Conservation (phyloP, 1,140 invertebrate genomes). For the Bombus terrestris region DNA sequence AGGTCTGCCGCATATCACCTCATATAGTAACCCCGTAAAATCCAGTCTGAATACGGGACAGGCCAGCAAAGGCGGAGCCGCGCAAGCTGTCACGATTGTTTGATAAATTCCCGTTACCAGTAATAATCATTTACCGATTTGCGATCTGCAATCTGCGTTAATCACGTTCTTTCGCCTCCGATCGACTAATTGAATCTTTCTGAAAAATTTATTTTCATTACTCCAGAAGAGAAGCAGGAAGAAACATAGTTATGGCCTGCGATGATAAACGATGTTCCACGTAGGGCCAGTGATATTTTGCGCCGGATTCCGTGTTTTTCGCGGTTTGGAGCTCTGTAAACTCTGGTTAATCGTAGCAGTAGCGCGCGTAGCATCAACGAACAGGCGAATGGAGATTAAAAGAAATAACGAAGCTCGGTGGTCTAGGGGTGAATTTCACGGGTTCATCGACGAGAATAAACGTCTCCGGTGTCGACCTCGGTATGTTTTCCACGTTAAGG, state of each 20-base stretch:
- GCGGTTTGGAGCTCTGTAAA: too few species aligned
- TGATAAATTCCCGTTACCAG: constrained; percentile 34
- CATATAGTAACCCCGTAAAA: constrained; percentile 39
- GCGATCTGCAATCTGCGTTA: not conserved
- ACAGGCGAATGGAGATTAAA: not conserved
- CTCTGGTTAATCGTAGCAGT: too few species aligned
- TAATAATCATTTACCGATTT: not conserved
- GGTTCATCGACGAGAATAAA: not conserved
- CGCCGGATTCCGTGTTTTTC: not conserved
- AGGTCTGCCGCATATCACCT: constrained; percentile 22
- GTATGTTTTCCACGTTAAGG: constrained; percentile 7
- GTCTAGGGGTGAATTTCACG: not conserved
- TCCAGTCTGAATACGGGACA: constrained; percentile 30
- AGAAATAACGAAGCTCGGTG: too few species aligned
- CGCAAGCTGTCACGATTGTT: not conserved
- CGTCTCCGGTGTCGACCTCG: not conserved
- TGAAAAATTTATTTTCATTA: not conserved
- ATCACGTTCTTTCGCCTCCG: too few species aligned
- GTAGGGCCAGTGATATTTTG: too few species aligned
- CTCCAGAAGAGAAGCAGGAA: too few species aligned
- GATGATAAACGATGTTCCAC: not conserved
- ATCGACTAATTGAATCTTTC: not conserved
- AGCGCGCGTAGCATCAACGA: too few species aligned
- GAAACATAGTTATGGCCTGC: not conserved
- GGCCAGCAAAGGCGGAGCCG: not conserved